Evolutionary conservation across 2,888 invertebrate genomes (phyloP), one percentile per base, ranked within the genome.

Genomic region (Podotricha telesiphe): DNA sequence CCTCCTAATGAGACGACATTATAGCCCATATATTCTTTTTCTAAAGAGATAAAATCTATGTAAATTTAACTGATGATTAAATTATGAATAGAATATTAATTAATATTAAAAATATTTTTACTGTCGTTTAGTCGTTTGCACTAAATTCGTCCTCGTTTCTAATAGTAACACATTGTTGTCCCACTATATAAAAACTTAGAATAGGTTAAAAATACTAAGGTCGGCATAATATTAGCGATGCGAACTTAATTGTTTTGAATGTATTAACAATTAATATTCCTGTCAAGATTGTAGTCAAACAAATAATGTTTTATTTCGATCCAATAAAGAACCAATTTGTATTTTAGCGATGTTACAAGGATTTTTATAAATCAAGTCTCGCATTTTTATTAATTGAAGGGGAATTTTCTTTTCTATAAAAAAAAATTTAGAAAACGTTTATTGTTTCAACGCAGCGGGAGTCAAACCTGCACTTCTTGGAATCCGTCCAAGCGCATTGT

Each of bases 291-390:
- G 47, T 68, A 22, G 53, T 19, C 53, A 67, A 62, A 56, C 45
- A 64, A 67, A 72, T 67, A 65, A 69, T 63, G 17, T 61, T 50
- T 62, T 64, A 47, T 63, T 69, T 56, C 56, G 51, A 72, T 72
- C 62, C 48, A 51, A 67, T 67, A 56, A 69, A 58, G 62, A 59
- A 56, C 51, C 45, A 34, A 71, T 68, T 62, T 28, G 42, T 42
- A 68, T 50, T 45, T 55, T 8, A 13, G 34, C 22, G 19, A 61
- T 22, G 17, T 65, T 65, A 62, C 65, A 71, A 71, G 70, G 68
- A 68, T n/a, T 37, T 48, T 19, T 50, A 48, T 65, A 45, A 67
- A 65, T 69, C 11, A 68, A 42, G 56, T 45, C 61, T 65, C n/a
- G 19, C 34, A 20, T 62, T 15, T 48, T 13, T 62, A 34, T 22